Evolutionary conservation across 1,140 invertebrate species (phyloP).

Genomic region (Heliothis subflexa): DNA sequence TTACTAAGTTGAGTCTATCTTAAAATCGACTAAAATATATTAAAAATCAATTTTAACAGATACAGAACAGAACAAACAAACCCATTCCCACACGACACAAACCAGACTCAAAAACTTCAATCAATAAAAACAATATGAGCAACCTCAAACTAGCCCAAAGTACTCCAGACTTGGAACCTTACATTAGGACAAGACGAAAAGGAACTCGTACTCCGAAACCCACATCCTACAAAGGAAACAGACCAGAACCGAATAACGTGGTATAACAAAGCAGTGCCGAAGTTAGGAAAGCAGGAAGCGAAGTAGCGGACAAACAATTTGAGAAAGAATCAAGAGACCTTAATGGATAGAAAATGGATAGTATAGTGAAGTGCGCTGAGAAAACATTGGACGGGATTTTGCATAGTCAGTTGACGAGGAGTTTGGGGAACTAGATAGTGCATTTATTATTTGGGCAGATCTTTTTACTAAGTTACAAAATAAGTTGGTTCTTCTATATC

Average conservation of each 20-base stretch:
- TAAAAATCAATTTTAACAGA: neutral
- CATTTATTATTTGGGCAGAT: too few species aligned
- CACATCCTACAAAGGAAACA: conserved; percentile 23
- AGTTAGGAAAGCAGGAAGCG: conserved; percentile 59
- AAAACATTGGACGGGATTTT: conserved; percentile 76
- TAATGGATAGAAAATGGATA: conserved; percentile 83
- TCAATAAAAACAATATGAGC: neutral
- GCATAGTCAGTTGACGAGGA: conserved; percentile 68
- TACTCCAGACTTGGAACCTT: neutral
- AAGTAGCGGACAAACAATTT: conserved; percentile 64
- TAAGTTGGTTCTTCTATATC: too few species aligned
- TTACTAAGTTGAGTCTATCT: too few species aligned
- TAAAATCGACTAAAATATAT: too few species aligned
- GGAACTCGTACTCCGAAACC: neutral
- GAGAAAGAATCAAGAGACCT: conserved; percentile 71
- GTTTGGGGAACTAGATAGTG: conserved; percentile 48
- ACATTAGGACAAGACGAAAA: neutral
- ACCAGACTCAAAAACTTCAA: neutral
- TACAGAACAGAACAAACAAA: neutral
- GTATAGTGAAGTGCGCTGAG: conserved; percentile 59
- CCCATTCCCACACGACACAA: neutral
- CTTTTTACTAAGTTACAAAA: too few species aligned
- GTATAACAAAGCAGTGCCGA: conserved; percentile 37
- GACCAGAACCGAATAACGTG: conserved; percentile 25
- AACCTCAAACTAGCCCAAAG: neutral